Conservation (phyloP, 2,888 invertebrate species). For the Papilio elwesi region DNA sequence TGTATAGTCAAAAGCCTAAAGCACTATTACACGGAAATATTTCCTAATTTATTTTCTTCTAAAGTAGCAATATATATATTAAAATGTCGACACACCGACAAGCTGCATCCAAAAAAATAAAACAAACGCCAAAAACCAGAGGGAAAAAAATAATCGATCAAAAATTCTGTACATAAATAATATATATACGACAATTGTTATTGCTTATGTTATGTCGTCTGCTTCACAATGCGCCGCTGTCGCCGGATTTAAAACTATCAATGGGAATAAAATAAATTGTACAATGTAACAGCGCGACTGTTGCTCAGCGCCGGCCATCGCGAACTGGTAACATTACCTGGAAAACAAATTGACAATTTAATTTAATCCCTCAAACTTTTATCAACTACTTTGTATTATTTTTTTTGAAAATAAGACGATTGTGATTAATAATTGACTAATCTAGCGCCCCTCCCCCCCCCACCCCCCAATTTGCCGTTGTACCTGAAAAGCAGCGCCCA, state of each 20-base stretch:
- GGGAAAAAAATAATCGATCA: slow-evolving; percentile 49
- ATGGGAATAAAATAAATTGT: slow-evolving; percentile 61
- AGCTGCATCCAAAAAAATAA: slow-evolving; percentile 46
- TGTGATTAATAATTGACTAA: too few species aligned
- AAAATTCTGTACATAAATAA: slow-evolving; percentile 60
- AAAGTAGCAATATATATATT: slow-evolving; percentile 35
- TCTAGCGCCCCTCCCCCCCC: too few species aligned
- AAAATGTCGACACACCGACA: slow-evolving; percentile 30
- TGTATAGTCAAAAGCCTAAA: slow-evolving; percentile 25
- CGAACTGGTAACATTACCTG: slow-evolving; percentile 69
- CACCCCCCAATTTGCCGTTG: too few species aligned
- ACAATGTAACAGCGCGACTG: slow-evolving; percentile 62
- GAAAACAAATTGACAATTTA: background rate
- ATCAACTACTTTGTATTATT: too few species aligned
- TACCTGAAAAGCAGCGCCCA: too few species aligned
- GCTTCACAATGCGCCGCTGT: slow-evolving; percentile 43
- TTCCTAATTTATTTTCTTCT: slow-evolving; percentile 24
- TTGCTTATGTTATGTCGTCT: slow-evolving; percentile 33
- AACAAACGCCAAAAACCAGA: slow-evolving; percentile 48
- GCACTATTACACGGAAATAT: slow-evolving; percentile 12
- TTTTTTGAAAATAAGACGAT: too few species aligned
- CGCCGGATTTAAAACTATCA: slow-evolving; percentile 25
- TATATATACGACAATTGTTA: slow-evolving; percentile 37
- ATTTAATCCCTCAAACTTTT: too few species aligned
- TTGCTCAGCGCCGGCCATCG: slow-evolving; percentile 51